Percentiles rank a stretch among this genome's conserved stretches.
phyloP scores from a whole-genome alignment of 2,113 vertebrate genomes.

The Oryzias celebensis region DNA sequence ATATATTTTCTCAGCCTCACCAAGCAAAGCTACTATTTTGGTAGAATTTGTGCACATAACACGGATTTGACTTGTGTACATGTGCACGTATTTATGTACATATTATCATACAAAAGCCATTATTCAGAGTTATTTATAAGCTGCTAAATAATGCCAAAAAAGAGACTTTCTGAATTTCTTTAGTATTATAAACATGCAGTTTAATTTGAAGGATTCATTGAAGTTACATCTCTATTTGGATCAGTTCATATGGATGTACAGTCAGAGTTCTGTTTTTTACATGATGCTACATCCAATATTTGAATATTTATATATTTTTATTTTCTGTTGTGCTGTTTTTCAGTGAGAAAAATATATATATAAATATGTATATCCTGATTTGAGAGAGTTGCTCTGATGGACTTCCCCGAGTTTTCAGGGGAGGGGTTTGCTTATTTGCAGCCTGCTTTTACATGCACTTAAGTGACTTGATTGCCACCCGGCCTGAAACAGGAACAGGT shows the following conservation, averaged over 20 bases:
- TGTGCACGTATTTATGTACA: slow-evolving; percentile 60
- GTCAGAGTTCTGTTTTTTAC: slow-evolving; percentile 48
- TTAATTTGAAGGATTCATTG: slow-evolving; percentile 46
- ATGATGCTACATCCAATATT: slow-evolving; percentile 39
- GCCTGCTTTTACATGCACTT: slow-evolving; percentile 45
- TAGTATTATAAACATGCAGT: slow-evolving; percentile 44
- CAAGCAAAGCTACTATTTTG: slow-evolving; percentile 75
- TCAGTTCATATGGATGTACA: slow-evolving; percentile 52
- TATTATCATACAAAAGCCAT: slow-evolving; percentile 75
- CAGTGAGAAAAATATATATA: slow-evolving; percentile 26
- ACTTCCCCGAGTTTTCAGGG: slow-evolving; percentile 38
- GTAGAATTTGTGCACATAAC: slow-evolving; percentile 69
- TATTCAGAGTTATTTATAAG: slow-evolving; percentile 75
- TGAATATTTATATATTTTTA: slow-evolving; percentile 51
- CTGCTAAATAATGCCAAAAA: slow-evolving; percentile 83
- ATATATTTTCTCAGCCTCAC: slow-evolving; percentile 75
- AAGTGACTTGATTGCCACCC: slow-evolving; percentile 9
- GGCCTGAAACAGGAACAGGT: too few species aligned
- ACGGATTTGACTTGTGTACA: slow-evolving; percentile 59
- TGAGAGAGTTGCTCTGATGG: slow-evolving; percentile 45
- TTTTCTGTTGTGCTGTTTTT: slow-evolving; percentile 56
- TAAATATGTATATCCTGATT: slow-evolving; percentile 51
- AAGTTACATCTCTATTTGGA: slow-evolving; percentile 47
- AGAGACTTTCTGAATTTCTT: slow-evolving; percentile 46
- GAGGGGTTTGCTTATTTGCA: slow-evolving; percentile 39